These are phyloP conservation scores for Condylura cristata DNA, from an alignment of 2,113 vertebrate species.

Conservation along the genomic window DNA sequence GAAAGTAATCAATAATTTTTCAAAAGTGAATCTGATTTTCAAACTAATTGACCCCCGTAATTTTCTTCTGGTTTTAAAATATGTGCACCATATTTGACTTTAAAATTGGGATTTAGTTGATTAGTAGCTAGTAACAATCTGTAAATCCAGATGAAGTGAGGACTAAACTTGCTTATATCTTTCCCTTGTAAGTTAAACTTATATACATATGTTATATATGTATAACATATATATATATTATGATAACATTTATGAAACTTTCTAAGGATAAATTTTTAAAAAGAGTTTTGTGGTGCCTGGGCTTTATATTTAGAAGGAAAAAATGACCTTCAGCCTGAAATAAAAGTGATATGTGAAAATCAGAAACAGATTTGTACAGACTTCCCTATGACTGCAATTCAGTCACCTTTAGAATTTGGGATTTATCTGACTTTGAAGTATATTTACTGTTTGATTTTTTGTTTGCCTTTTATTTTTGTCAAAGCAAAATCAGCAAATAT, in stretches of 20 bases:
- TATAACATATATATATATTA: neutral
- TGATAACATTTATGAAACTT: neutral
- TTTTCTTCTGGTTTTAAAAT: neutral
- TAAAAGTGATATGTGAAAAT: neutral
- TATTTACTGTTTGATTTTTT: neutral
- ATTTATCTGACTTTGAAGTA: neutral
- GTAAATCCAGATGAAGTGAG: neutral
- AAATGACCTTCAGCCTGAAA: neutral
- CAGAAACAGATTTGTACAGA: neutral
- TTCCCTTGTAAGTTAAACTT: constrained; percentile 35
- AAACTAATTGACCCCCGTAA: neutral
- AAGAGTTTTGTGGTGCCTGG: neutral
- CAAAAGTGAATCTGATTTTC: constrained; percentile 42
- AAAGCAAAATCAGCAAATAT: constrained; percentile 21
- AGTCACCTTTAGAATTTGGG: neutral
- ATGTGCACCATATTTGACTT: neutral
- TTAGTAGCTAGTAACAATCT: neutral
- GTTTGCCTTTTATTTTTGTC: neutral
- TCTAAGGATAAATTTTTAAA: neutral
- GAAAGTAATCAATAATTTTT: constrained; percentile 19
- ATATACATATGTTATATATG: too few species aligned
- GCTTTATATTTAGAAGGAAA: neutral
- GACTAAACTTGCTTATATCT: neutral
- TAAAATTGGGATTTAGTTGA: neutral
- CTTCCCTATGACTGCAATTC: neutral